phyloP scores from a whole-genome alignment of 2,888 invertebrate species.

The Trichogramma dendrolimi region DNA sequence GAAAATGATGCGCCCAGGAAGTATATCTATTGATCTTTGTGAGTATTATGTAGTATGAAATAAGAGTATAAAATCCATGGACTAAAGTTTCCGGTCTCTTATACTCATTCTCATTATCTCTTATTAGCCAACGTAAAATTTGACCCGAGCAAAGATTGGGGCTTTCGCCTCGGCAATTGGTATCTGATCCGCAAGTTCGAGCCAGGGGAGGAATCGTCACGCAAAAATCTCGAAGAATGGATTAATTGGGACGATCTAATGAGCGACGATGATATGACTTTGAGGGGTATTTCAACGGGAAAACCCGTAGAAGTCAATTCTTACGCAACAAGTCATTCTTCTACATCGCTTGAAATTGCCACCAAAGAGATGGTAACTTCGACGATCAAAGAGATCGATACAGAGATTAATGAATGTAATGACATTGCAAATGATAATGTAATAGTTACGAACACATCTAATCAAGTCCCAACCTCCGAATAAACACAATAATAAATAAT shows the following conservation, averaged over 20 bases:
- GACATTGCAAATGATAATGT: too few species aligned
- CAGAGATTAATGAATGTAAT: too few species aligned
- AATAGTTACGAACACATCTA: too few species aligned
- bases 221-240: neutral
- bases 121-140: conserved; percentile 36
- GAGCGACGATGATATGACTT: neutral
- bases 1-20: conserved; percentile 2
- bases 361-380: too few species aligned
- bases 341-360: too few species aligned
- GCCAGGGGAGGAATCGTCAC: neutral
- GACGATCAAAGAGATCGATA: too few species aligned
- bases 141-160: conserved; percentile 39
- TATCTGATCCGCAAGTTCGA: conserved; percentile 35
- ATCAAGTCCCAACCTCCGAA: too few species aligned
- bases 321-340: neutral
- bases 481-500: too few species aligned
- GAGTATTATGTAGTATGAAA: neutral
- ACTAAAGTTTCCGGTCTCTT: neutral
- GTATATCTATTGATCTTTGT: conserved; percentile 24
- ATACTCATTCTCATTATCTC: neutral
- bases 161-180: conserved; percentile 41
- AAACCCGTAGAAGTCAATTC: neutral
- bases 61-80: too few species aligned
- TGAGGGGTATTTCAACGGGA: neutral
- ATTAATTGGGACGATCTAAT: conserved; percentile 4